phyloP scores from a whole-genome alignment of 2,113 vertebrate genomes.

The Haplochromis vanheusdeni region DNA sequence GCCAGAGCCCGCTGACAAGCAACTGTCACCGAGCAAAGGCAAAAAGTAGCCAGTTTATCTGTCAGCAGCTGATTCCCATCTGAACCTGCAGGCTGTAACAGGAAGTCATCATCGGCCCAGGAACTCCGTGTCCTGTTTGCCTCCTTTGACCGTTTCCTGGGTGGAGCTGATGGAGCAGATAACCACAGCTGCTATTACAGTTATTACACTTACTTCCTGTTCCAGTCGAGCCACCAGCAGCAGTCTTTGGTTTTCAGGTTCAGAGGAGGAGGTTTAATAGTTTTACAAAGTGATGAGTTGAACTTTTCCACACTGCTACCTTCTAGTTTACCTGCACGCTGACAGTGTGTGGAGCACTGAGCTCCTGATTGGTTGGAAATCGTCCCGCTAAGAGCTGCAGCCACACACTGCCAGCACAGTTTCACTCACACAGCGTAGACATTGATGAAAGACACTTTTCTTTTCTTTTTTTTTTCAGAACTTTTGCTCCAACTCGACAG shows the following conservation, averaged over 20 bases:
- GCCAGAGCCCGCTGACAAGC: background rate
- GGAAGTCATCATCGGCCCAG: background rate
- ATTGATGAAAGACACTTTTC: background rate
- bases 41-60: background rate
- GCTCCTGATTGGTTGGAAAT: background rate
- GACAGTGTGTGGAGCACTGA: background rate
- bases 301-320: background rate
- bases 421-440: accelerated
- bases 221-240: background rate
- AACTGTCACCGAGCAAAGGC: background rate
- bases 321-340: background rate
- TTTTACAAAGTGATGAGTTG: background rate
- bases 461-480: slow-evolving; percentile 35
- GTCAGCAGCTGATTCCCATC: background rate
- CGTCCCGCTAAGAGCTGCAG: background rate
- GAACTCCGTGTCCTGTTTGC: background rate
- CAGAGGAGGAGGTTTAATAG: background rate
- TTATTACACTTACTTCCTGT: slow-evolving; percentile 5
- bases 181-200: background rate
- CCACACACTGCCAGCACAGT: background rate
- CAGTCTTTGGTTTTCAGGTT: background rate
- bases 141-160: background rate
- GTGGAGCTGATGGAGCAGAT: background rate
- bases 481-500: slow-evolving; percentile 31
- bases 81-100: background rate